Base-by-base conservation (phyloP, 1,140 invertebrate genomes). In the Berghia stephanieae region DNA sequence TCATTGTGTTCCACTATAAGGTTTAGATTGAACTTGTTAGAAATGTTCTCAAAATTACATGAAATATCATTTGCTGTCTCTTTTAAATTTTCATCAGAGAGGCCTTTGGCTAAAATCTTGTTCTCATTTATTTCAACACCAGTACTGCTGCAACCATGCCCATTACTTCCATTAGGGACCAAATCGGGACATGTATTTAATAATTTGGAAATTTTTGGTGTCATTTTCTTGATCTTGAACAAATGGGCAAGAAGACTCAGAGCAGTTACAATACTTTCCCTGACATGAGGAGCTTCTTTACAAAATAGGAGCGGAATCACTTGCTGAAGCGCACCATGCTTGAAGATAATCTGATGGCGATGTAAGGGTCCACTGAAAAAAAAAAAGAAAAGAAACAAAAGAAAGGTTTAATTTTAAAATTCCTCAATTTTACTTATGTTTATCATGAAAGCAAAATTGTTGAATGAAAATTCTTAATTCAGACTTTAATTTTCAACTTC, bases 191-290 rank as follows among this genome's bases (percentile, higher is more conserved):
- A 75, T 3, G 34, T 24, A 38, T 27, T 34, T 3, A 75, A 57
- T 3, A 75, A 57, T 44, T 75, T 21, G 1, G n/a, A 1, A 10
- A 60, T 24, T 42, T 44, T 27, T 27, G 27, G 31, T 31, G 42
- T 42, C 27, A 42, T 34, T 75, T 75, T 75, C 16, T 5, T n/a
- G 2, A 57, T 52, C 16, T 75, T 63, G 16, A 63, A 52, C 4
- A 75, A 27, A 49, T 43, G 52, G 8, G 63, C 34, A 42, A 46
- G 24, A 6, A 75, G 34, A 44, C 52, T 75, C 3, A 75, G 42
- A 24, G 36, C 72, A 31, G 57, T 27, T 18, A 75, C 55, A 34
- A 75, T 75, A 42, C 52, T 40, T 44, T 75, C 52, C 55, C 72
- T 38, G 36, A 27, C 57, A 10, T n/a, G 13, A 42, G 72, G 52